Evolutionary conservation across 2,888 invertebrate genomes (phyloP).

Genomic region (Drosophila phalerata): DNA sequence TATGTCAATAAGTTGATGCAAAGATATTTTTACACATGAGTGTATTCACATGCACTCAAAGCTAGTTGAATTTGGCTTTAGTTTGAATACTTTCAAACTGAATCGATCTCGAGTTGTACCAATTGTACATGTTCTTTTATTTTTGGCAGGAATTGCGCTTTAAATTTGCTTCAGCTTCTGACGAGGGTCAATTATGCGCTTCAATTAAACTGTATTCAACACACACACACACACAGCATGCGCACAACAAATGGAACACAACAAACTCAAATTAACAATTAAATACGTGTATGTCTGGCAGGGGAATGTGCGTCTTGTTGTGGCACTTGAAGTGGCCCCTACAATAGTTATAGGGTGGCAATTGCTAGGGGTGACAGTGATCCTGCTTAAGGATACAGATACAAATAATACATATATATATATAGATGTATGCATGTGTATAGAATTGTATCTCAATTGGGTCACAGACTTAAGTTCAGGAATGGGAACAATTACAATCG

Average conservation of each 20-base stretch:
- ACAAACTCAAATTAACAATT: slow-evolving; percentile 74
- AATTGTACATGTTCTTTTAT: neutral
- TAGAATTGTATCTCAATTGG: slow-evolving; percentile 19
- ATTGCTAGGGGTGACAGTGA: slow-evolving; percentile 39
- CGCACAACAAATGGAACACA: slow-evolving; percentile 61
- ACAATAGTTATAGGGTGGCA: slow-evolving; percentile 33
- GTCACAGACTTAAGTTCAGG: slow-evolving; percentile 4
- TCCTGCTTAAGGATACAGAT: slow-evolving; percentile 23
- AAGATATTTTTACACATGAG: neutral
- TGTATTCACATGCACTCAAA: slow-evolving; percentile 7
- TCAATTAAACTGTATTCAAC: slow-evolving; percentile 81
- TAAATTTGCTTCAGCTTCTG: slow-evolving; percentile 38
- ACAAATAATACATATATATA: neutral
- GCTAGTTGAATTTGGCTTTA: neutral
- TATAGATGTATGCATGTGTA: too few relatives aligned
- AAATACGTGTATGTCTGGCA: slow-evolving; percentile 39
- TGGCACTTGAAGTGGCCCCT: slow-evolving; percentile 29
- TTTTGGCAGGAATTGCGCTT: slow-evolving; percentile 22
- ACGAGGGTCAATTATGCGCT: slow-evolving; percentile 72
- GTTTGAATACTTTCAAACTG: neutral
- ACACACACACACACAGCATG: slow-evolving; percentile 58
- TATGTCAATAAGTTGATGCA: slow-evolving; percentile 9
- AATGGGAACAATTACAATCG: slow-evolving; percentile 28
- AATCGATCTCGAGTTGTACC: neutral
- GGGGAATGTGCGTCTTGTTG: slow-evolving; percentile 38